phyloP scores from a whole-genome alignment of 92 coral and sea anemone genomes.

The Parazoanthus atlanticus region DNA sequence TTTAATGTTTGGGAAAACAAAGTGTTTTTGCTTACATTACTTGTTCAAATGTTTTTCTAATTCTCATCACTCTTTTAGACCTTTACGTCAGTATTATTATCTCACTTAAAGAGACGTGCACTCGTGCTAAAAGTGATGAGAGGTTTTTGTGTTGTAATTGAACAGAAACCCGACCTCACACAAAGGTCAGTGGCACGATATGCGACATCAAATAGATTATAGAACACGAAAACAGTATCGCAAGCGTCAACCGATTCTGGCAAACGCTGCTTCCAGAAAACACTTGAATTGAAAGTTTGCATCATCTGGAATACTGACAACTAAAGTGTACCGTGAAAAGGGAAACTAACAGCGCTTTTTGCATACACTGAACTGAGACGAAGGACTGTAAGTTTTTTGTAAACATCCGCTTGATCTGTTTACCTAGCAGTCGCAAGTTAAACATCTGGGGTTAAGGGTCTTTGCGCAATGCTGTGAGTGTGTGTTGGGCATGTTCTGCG shows the following conservation, averaged over 20 bases:
- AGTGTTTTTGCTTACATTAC: not conserved
- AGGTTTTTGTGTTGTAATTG: constrained; percentile 29
- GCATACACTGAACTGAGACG: not conserved
- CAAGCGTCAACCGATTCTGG: not conserved
- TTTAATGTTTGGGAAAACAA: not conserved
- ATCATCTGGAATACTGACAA: not conserved
- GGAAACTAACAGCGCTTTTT: not conserved
- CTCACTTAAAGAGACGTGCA: constrained; percentile 19
- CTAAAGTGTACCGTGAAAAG: not conserved
- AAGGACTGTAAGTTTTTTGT: constrained; percentile 16
- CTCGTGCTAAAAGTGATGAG: constrained; percentile 31
- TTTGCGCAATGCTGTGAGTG: not conserved
- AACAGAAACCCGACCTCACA: constrained; percentile 30
- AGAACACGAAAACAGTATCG: constrained; percentile 14
- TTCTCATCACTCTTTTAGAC: not conserved
- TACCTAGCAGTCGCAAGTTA: not conserved
- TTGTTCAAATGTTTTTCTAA: not conserved
- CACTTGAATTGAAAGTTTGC: not conserved
- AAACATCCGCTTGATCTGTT: not conserved
- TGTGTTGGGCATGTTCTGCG: not conserved
- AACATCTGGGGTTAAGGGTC: constrained; percentile 4
- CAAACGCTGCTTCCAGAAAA: not conserved
- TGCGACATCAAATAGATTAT: not conserved
- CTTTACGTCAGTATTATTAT: not conserved
- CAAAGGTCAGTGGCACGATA: constrained; percentile 19